Evolutionary conservation across 2,797 vertebrate species (phyloP).

Genomic region (Hydrolagus colliei): DNA sequence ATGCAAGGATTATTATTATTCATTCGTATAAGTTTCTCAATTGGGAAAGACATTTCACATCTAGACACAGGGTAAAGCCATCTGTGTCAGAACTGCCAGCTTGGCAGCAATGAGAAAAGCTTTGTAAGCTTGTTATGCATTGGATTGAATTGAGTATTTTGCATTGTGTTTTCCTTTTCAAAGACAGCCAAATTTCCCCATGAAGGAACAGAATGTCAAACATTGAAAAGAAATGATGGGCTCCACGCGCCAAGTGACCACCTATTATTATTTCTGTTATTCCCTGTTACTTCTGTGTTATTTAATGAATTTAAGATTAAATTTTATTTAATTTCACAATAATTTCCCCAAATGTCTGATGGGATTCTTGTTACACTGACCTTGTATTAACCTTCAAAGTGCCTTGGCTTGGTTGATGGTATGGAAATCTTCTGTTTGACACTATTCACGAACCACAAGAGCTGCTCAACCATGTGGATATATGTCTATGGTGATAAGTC

Average conservation of each 20-base stretch:
- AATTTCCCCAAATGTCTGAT: neutral
- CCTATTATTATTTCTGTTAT: no score
- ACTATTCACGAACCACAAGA: neutral
- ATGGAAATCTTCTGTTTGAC: neutral
- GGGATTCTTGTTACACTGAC: neutral
- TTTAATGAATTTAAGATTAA: no score
- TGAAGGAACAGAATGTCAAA: no score
- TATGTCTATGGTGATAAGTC: neutral
- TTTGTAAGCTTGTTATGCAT: neutral
- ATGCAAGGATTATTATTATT: no score
- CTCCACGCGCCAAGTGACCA: no score
- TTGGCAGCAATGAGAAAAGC: neutral
- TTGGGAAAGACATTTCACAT: neutral
- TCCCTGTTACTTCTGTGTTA: no score
- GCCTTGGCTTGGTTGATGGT: neutral
- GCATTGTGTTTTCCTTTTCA: no score
- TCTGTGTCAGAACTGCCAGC: neutral
- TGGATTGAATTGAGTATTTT: neutral
- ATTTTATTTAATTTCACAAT: constrained; percentile 22
- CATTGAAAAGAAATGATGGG: no score
- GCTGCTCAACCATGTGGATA: no score
- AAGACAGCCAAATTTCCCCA: no score
- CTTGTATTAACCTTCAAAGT: neutral
- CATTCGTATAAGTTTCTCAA: neutral
- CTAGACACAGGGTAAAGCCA: neutral